Conservation (phyloP, 2,888 invertebrate species). For the Chrysina gloriosa region DNA sequence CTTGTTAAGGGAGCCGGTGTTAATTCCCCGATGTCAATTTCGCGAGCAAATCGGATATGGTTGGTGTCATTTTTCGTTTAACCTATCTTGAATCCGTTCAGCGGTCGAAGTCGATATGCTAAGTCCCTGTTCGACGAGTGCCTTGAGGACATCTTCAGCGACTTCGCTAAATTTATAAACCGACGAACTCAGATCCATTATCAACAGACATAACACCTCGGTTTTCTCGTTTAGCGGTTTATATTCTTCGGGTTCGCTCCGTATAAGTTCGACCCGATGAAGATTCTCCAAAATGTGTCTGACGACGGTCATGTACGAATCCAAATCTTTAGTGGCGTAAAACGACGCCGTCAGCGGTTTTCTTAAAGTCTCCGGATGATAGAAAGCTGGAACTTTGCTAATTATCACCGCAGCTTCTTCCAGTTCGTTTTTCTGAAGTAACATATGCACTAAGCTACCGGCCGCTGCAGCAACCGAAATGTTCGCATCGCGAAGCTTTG, state of each 20-base stretch:
- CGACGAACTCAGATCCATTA: slow-evolving; percentile 67
- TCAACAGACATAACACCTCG: slow-evolving; percentile 69
- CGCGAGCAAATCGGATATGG: slow-evolving; percentile 72
- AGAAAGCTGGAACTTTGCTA: slow-evolving; percentile 70
- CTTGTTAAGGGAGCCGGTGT: slow-evolving; percentile 64
- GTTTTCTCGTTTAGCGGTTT: slow-evolving; percentile 54
- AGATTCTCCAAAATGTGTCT: slow-evolving; percentile 67
- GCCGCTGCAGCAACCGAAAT: slow-evolving; percentile 69
- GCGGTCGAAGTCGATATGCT: slow-evolving; percentile 73
- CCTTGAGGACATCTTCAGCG: slow-evolving; percentile 67
- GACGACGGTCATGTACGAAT: slow-evolving; percentile 73
- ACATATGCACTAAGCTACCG: slow-evolving; percentile 71
- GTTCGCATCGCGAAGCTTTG: slow-evolving; percentile 72
- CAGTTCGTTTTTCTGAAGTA: slow-evolving; percentile 70
- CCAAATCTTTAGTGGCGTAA: slow-evolving; percentile 71
- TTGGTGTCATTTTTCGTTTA: slow-evolving; percentile 75
- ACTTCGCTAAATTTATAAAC: slow-evolving; percentile 65
- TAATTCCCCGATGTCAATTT: slow-evolving; percentile 76
- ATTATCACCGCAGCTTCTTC: slow-evolving; percentile 75
- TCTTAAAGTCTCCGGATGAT: slow-evolving; percentile 68
- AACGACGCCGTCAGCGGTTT: slow-evolving; percentile 71
- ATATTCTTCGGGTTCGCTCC: slow-evolving; percentile 55
- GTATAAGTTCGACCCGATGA: slow-evolving; percentile 57
- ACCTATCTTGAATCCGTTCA: slow-evolving; percentile 71
- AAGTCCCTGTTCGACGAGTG: slow-evolving; percentile 74